phyloP scores from a whole-genome alignment of 2,797 vertebrate species.

The Schizopygopsis pylzovi region DNA sequence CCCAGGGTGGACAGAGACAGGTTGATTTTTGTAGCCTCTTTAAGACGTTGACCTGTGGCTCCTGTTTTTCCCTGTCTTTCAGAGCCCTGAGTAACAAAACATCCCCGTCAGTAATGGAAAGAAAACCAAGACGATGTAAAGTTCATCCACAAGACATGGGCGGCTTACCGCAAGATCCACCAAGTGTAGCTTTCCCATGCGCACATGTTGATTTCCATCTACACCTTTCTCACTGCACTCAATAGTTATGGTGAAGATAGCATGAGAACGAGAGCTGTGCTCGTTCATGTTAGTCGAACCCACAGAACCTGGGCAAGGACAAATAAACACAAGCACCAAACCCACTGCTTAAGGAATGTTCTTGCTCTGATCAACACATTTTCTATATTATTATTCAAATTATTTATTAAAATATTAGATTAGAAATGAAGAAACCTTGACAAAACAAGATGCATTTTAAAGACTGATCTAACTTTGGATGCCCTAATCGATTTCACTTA shows the following conservation, averaged over 20 bases:
- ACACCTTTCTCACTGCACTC: constrained; percentile 98
- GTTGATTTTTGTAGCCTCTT: constrained; percentile 99
- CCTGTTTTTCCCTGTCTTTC: constrained; percentile 98
- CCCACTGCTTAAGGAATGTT: neutral
- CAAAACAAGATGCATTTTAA: neutral
- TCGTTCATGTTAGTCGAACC: constrained; percentile 99
- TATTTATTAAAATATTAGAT: neutral
- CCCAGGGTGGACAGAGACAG: constrained; percentile 96
- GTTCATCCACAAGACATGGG: neutral
- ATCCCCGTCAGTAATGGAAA: neutral
- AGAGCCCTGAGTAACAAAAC: constrained; percentile 82
- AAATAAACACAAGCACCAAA: neutral
- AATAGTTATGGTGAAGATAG: constrained; percentile 98
- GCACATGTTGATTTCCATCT: constrained; percentile 95
- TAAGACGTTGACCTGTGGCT: constrained; percentile 95
- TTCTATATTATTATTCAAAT: neutral
- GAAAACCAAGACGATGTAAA: neutral
- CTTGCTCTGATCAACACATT: neutral
- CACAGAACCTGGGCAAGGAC: constrained; percentile 84
- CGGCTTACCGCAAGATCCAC: constrained; percentile 94
- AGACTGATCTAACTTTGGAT: neutral
- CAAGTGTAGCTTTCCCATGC: constrained; percentile 97
- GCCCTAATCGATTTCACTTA: neutral
- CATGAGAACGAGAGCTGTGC: constrained; percentile 97
- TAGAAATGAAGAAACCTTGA: neutral